These are phyloP conservation scores for Tadarida brasiliensis DNA, from an alignment of 2,797 vertebrate genomes.

Conservation along the genomic window DNA sequence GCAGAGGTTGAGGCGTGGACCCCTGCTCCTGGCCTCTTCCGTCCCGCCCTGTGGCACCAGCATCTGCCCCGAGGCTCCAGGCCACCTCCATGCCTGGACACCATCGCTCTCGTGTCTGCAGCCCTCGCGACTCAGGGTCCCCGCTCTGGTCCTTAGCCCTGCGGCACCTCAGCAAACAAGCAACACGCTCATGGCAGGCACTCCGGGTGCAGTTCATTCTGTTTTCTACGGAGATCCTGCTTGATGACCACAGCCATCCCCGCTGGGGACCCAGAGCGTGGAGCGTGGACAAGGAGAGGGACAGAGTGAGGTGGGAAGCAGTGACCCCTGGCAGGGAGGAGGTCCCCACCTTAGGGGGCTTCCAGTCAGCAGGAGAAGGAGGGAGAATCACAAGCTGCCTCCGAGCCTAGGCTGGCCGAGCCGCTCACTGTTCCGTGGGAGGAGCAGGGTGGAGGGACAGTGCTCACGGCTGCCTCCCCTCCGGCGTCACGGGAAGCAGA, in stretches of 20 bases:
- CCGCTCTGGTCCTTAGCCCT: neutral
- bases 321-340: neutral
- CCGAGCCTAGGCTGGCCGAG: neutral
- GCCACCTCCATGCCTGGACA: neutral
- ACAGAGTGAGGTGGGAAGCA: no score
- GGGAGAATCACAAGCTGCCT: neutral
- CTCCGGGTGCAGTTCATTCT: neutral
- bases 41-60: neutral
- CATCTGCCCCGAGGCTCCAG: neutral
- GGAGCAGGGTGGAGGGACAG: fast-evolving
- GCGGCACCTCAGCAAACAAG: neutral
- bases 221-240: neutral
- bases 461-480: neutral
- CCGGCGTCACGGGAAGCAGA: neutral
- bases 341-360: neutral
- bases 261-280: neutral
- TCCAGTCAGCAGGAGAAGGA: neutral
- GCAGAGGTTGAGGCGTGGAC: neutral
- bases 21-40: neutral
- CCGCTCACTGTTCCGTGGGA: neutral
- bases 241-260: neutral
- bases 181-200: neutral
- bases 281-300: neutral
- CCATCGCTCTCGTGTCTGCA: neutral
- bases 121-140: no score